These are phyloP conservation scores for Sympetrum striolatum DNA, from an alignment of 2,888 invertebrate species.

Conservation along the genomic window DNA sequence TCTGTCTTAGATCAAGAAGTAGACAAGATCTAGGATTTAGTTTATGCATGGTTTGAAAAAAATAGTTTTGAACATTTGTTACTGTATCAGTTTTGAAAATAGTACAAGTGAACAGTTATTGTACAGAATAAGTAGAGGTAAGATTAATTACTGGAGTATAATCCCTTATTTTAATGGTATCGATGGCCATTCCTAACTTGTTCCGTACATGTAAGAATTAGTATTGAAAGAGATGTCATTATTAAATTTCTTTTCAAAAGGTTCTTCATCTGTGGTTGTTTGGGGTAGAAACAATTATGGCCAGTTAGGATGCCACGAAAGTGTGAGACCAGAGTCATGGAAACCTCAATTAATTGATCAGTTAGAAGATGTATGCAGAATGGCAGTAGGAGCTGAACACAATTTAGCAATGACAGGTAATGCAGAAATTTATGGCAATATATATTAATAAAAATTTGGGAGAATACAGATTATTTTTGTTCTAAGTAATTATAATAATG, in stretches of 20 bases:
- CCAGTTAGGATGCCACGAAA: constrained; percentile 67
- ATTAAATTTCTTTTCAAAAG: constrained; percentile 55
- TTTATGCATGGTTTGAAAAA: no score
- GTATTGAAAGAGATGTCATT: no score
- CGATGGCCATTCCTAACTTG: no score
- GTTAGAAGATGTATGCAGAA: constrained; percentile 61
- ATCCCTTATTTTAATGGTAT: no score
- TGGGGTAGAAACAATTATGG: constrained; percentile 87
- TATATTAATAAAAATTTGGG: background rate
- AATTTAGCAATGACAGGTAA: constrained; percentile 68
- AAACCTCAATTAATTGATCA: constrained; percentile 28
- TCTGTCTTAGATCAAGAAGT: no score
- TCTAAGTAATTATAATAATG: background rate
- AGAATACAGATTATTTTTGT: background rate
- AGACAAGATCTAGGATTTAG: no score
- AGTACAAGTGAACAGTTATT: no score
- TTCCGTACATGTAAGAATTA: no score
- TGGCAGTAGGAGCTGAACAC: constrained; percentile 81
- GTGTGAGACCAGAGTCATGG: background rate
- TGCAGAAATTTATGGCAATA: background rate
- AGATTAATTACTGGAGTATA: no score
- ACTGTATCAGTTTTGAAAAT: no score
- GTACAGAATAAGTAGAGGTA: no score
- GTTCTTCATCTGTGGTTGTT: constrained; percentile 68
- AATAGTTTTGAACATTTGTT: no score